Evolutionary conservation across 2,888 invertebrate genomes (phyloP), one percentile per base, ranked within the genome.

Genomic region (Standfussiana lucernea): DNA sequence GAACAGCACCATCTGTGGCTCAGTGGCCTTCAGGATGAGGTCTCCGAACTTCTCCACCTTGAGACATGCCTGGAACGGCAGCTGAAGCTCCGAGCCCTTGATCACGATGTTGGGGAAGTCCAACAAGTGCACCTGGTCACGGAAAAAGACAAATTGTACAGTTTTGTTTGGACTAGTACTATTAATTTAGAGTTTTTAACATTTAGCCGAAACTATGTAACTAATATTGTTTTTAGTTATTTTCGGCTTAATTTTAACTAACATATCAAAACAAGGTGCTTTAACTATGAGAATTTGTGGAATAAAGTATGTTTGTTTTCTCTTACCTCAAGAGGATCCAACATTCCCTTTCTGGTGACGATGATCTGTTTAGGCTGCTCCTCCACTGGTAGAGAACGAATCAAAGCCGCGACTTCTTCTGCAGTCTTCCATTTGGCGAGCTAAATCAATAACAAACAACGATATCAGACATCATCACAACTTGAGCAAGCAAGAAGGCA

Each of bases 101-200:
- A 99, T 99, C 77, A 99, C 99, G 94, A 99, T 99, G 96, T 99
- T 99, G 24, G 99, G 99, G 97, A 99, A 99, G 96, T 99, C 99
- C n/a, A 99, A 97, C 93, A 99, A 97, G 97, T 99, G 99, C 85
- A 99, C 99, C 97, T 97, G 85, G 24, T 66, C 10, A 13, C 11
- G 67, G 64, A 24, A 72, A 50, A 40, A 40, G 37, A 64, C n/a
- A 40, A 15, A n/a, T 40, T 64, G 10, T 61, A n/a, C 18, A 61
- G 59, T n/a, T 15, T n/a, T 7, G 3, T 64, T 37, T 62, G 24
- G 37, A 37, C 37, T 37, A 61, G 35, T 35, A 37, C n/a, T 2
- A 62, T 24, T 37, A 0, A 37, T 24, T 62, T 24, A 62, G 24
- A n/a, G 13, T 24, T 32, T 32, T 59, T 32, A 2, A 59, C 6